Percentiles rank a stretch among this genome's conserved stretches.
Conservation (phyloP, 2,113 vertebrate genomes). For the Greenwoodochromis staneri region DNA sequence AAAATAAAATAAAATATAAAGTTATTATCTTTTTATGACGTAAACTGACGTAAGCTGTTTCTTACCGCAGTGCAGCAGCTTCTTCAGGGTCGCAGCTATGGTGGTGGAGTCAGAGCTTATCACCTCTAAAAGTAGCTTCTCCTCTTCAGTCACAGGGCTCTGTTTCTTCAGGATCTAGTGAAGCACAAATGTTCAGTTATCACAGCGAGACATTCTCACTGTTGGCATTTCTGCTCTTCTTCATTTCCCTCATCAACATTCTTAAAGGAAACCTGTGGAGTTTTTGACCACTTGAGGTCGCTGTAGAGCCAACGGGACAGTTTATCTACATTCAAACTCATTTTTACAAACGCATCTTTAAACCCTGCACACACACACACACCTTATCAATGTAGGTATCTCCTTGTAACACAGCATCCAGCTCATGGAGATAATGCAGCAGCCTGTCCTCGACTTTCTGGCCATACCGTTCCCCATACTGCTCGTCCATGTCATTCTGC, state of each 20-base stretch:
- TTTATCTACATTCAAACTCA: background rate
- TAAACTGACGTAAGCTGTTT: background rate
- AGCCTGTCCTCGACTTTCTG: conserved; percentile 67
- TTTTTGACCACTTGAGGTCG: background rate
- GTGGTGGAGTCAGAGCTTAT: conserved; percentile 12
- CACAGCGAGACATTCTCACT: background rate
- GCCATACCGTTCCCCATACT: conserved; percentile 66
- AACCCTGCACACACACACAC: background rate
- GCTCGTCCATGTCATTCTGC: conserved; percentile 61
- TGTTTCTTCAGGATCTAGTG: conserved; percentile 52
- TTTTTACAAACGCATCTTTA: background rate
- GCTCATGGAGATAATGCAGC: conserved; percentile 50
- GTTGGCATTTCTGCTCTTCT: background rate
- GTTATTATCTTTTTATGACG: accelerated
- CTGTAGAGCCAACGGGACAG: background rate
- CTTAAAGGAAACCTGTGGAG: background rate
- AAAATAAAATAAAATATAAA: background rate
- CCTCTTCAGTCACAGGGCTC: conserved; percentile 31
- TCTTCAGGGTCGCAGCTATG: conserved; percentile 33
- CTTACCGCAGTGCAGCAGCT: conserved; percentile 60
- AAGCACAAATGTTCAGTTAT: background rate
- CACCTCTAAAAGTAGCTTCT: conserved; percentile 51
- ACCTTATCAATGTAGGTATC: conserved; percentile 62
- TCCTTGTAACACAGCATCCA: conserved; percentile 47
- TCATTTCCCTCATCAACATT: background rate